Conservation (phyloP, 2,888 invertebrate species). For the Helicoverpa assulta region DNA sequence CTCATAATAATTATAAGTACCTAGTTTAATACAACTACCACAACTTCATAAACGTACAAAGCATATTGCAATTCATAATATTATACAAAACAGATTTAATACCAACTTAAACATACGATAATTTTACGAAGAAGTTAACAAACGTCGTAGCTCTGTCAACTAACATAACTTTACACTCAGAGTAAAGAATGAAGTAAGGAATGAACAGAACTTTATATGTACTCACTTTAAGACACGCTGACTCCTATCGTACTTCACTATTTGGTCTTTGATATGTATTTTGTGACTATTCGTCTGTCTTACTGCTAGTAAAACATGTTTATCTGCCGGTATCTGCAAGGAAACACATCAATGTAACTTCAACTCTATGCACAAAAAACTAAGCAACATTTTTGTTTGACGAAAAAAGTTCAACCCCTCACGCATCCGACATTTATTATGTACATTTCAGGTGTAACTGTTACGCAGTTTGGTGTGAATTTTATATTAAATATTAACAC, state of each 20-base stretch:
- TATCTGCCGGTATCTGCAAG: conserved; percentile 91
- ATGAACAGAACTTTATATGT: conserved; percentile 35
- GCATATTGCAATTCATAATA: not conserved
- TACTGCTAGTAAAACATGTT: conserved; percentile 93
- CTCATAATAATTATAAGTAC: no score
- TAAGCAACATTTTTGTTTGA: conserved; percentile 50
- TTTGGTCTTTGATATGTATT: conserved; percentile 94
- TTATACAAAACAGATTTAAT: not conserved
- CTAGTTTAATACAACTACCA: no score
- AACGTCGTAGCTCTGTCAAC: conserved; percentile 6
- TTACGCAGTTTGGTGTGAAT: conserved; percentile 80
- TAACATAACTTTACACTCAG: conserved; percentile 28
- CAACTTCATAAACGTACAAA: no score
- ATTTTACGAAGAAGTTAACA: conserved; percentile 12
- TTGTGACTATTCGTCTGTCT: conserved; percentile 94
- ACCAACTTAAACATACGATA: not conserved
- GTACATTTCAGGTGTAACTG: conserved; percentile 75
- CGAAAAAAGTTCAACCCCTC: conserved; percentile 37
- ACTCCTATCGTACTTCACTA: conserved; percentile 94
- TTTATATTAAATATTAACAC: conserved; percentile 84
- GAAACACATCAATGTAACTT: conserved; percentile 53
- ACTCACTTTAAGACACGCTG: conserved; percentile 93
- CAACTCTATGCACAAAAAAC: conserved; percentile 28
- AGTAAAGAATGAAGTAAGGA: conserved; percentile 2
- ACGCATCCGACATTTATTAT: conserved; percentile 72